Conservation (phyloP, 1,140 invertebrate species). For the Bombus terrestris region DNA sequence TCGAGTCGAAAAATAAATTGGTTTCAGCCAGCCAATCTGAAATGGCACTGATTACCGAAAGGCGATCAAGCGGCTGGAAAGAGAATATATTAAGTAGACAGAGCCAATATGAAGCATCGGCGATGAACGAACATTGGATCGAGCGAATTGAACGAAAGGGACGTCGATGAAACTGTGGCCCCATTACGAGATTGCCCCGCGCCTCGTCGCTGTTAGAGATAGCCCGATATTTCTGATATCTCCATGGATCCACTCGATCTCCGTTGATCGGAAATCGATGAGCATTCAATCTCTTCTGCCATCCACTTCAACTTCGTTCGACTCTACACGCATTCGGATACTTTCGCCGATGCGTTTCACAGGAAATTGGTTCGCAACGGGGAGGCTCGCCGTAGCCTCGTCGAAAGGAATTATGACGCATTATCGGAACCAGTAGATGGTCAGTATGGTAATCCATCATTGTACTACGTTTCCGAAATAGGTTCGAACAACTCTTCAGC, state of each 20-base stretch:
- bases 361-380: slow-evolving; percentile 5
- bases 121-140: background rate
- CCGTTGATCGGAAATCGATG: slow-evolving; percentile 42
- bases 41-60: background rate
- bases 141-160: background rate
- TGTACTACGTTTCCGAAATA: background rate
- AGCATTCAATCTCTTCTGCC: background rate
- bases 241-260: slow-evolving; percentile 26
- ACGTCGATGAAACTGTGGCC: slow-evolving; percentile 23
- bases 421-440: slow-evolving; percentile 23
- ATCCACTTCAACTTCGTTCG: background rate
- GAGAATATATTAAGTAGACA: slow-evolving; percentile 14
- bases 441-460: slow-evolving; percentile 25
- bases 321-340: slow-evolving; percentile 22
- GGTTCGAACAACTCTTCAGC: background rate
- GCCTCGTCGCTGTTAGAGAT: too few species aligned
- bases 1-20: background rate
- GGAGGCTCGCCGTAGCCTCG: background rate
- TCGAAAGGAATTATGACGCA: slow-evolving; percentile 24
- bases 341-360: slow-evolving; percentile 18
- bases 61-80: background rate
- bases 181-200: slow-evolving; percentile 27
- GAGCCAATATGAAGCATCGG: background rate
- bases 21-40: background rate
- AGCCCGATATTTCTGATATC: background rate